Evolutionary conservation across 2,113 vertebrate genomes (phyloP).

Genomic region (Amphilophus citrinellus): DNA sequence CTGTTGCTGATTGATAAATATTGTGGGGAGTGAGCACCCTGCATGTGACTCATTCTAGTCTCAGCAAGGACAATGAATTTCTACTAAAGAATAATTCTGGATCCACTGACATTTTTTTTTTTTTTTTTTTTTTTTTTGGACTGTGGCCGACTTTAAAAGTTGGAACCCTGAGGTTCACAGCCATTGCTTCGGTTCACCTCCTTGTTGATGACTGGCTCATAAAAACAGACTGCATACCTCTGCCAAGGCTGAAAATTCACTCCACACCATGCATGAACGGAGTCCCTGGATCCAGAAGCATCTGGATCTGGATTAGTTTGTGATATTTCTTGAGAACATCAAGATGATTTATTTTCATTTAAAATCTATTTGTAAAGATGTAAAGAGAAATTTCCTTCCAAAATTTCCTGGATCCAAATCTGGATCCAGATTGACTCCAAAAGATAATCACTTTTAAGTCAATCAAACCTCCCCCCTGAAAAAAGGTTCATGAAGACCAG

Average conservation of each 20-base stretch:
- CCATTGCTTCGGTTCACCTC: not conserved
- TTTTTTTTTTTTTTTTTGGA: not conserved
- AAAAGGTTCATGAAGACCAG: not conserved
- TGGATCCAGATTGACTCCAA: not conserved
- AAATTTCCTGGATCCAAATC: not conserved
- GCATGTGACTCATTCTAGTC: too few relatives aligned
- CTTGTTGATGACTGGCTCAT: not conserved
- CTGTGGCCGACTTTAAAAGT: not conserved
- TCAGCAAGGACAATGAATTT: not conserved
- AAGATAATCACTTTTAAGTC: not conserved
- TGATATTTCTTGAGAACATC: conserved; percentile 4
- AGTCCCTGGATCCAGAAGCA: conserved; percentile 6
- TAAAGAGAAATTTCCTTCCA: not conserved
- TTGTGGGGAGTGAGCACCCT: not conserved
- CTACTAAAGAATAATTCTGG: not conserved
- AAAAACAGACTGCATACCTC: not conserved
- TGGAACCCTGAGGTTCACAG: not conserved
- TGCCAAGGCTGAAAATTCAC: conserved; percentile 7
- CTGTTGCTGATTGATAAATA: not conserved
- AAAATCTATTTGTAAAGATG: not conserved
- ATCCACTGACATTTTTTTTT: not conserved
- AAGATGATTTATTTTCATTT: not conserved
- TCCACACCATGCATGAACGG: not conserved
- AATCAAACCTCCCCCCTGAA: not conserved
- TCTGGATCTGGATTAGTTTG: conserved; percentile 3